Evolutionary conservation across 1,140 invertebrate species (phyloP).

Genomic region (Rhynchophorus ferrugineus): DNA sequence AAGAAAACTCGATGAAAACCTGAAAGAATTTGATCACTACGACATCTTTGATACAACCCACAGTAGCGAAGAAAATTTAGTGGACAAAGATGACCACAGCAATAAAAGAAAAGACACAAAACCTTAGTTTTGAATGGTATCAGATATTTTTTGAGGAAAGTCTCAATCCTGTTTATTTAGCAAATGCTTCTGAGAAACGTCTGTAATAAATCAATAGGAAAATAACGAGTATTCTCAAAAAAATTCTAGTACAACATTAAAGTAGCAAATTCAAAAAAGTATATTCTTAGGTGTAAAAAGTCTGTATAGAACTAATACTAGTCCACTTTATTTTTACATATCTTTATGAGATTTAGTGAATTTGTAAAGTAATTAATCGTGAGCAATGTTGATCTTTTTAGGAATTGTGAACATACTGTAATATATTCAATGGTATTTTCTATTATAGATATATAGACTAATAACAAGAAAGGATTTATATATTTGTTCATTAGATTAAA

Average conservation of each 20-base stretch:
- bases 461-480: no score
- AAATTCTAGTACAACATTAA: no score
- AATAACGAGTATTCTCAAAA: no score
- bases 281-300: slow-evolving; percentile 27
- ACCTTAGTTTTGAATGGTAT: slow-evolving; percentile 8
- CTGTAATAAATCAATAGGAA: no score
- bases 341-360: slow-evolving; percentile 19
- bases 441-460: background rate
- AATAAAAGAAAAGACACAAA: slow-evolving; percentile 15
- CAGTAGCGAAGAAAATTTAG: slow-evolving; percentile 31
- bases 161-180: no score
- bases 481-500: background rate
- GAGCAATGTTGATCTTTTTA: slow-evolving; percentile 16
- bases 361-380: slow-evolving; percentile 20
- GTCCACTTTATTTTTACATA: slow-evolving; percentile 26
- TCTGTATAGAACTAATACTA: slow-evolving; percentile 11
- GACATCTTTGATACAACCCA: slow-evolving; percentile 37
- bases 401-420: slow-evolving; percentile 18
- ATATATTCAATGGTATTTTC: background rate
- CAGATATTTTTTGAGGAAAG: background rate
- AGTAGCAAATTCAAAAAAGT: slow-evolving; percentile 6
- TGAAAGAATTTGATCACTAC: slow-evolving; percentile 34
- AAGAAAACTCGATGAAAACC: slow-evolving; percentile 35
- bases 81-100: slow-evolving; percentile 16
- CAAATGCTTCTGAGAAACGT: no score